Evolutionary conservation across 2,888 invertebrate genomes (phyloP), one percentile per base, ranked within the genome.

Genomic region (Tachina grossa): DNA sequence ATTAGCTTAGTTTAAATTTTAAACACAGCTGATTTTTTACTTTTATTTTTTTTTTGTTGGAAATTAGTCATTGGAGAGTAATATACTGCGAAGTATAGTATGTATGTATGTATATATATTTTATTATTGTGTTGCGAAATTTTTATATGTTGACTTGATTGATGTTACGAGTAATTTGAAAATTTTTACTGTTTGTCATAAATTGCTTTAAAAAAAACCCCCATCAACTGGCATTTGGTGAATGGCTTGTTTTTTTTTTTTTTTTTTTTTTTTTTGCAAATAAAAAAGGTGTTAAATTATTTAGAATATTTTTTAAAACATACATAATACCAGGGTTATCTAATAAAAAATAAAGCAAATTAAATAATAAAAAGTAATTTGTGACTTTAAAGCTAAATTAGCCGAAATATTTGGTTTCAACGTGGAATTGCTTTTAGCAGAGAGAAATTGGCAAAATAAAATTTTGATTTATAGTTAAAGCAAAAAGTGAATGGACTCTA

Each of bases 141-240:
- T 66, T 81, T 81, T 74, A 74, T 81, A 68, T 59, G 66, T 66
- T 74, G 74, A 59, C 51, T 81, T 81, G 80, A 81, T 81, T 81
- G 80, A 81, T 81, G 80, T 51, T 81, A 75, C 51, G 72, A 66
- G 22, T 72, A 74, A 80, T 80, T 80, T 74, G 47, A 41, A 55
- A 55, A 43, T 53, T 51, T 71, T 80, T 65, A 80, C 72, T 65
- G 80, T 81, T 71, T 81, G 80, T 75, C 80, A 81, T 81, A 81
- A 81, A 81, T 43, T 61, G 61, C n/a, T 5, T 2, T 3, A 11
- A 0, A 61, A 61, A 61, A 61, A 61, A 16, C 8, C 10, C 5
- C 59, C 61, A 61, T 9, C 41, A 61, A 16, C 11, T 43, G 43
- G 43, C 16, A 61, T 43, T 5, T 61, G 59, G 59, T 10, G 14